Conservation (phyloP, 1,140 invertebrate species). For the Dufourea novaeangliae region DNA sequence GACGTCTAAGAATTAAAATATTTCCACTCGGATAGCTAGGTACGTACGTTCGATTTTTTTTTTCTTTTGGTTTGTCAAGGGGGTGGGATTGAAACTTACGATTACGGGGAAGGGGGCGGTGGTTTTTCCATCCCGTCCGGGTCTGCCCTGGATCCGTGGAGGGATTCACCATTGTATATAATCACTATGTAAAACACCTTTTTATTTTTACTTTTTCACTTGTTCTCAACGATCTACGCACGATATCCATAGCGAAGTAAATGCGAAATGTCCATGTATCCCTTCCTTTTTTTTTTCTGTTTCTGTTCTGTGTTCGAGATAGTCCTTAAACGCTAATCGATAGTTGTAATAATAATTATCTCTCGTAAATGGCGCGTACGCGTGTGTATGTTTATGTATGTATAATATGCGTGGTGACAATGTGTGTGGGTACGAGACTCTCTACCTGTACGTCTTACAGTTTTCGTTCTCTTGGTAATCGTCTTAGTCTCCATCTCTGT, state of each 20-base stretch:
- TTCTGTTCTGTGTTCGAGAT: slow-evolving; percentile 17
- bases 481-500: neutral
- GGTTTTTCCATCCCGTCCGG: neutral
- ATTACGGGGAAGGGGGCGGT: slow-evolving; percentile 1
- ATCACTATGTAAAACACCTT: slow-evolving; percentile 51
- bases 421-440: slow-evolving; percentile 28
- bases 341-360: slow-evolving; percentile 69
- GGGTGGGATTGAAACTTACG: slow-evolving; percentile 18
- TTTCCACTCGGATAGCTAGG: slow-evolving; percentile 75
- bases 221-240: slow-evolving; percentile 60
- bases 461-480: slow-evolving; percentile 45
- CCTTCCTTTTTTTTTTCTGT: neutral
- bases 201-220: neutral
- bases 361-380: slow-evolving; percentile 35
- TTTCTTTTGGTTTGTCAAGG: neutral
- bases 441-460: slow-evolving; percentile 38
- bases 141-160: slow-evolving; percentile 39
- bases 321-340: slow-evolving; percentile 77
- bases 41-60: slow-evolving; percentile 45
- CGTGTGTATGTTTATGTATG: neutral
- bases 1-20: slow-evolving; percentile 74
- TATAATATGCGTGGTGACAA: neutral
- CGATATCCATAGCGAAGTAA: slow-evolving; percentile 65
- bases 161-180: slow-evolving; percentile 57
- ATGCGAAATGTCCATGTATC: slow-evolving; percentile 54